phyloP scores from a whole-genome alignment of 2,888 invertebrate genomes.

The Eupithecia subumbrata region DNA sequence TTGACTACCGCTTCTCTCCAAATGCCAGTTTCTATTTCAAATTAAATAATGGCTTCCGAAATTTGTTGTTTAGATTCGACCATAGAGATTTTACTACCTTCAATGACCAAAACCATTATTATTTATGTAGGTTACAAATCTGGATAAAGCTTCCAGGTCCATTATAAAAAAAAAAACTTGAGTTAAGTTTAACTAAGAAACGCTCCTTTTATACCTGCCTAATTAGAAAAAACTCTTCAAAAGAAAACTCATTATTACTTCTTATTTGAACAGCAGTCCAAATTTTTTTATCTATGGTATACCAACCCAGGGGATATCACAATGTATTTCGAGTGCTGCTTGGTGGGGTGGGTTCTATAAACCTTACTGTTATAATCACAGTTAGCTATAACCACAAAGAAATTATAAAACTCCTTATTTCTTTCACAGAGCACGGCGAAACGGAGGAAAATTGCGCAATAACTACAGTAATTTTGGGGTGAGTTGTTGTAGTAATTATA shows the following conservation, averaged over 20 bases:
- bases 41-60: background rate
- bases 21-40: background rate
- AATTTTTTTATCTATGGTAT: no score
- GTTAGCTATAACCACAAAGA: background rate
- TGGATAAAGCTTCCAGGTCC: background rate
- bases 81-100: background rate
- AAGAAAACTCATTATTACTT: no score
- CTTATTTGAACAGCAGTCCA: no score
- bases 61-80: background rate
- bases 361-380: background rate
- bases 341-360: no score
- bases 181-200: no score
- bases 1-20: constrained; percentile 5
- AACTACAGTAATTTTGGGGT: constrained; percentile 33
- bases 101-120: background rate
- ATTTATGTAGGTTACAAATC: background rate
- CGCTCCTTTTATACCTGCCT: no score
- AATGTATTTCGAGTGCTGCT: no score
- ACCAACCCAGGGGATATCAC: no score
- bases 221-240: no score
- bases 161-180: no score
- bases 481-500: constrained; percentile 10
- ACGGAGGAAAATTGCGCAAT: constrained; percentile 24
- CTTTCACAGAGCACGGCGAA: constrained; percentile 22
- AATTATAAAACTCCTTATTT: constrained; percentile 20